Conservation (phyloP, 37 sponge, comb jelly and placozoan genomes). For the Aplysina aerophoba region DNA sequence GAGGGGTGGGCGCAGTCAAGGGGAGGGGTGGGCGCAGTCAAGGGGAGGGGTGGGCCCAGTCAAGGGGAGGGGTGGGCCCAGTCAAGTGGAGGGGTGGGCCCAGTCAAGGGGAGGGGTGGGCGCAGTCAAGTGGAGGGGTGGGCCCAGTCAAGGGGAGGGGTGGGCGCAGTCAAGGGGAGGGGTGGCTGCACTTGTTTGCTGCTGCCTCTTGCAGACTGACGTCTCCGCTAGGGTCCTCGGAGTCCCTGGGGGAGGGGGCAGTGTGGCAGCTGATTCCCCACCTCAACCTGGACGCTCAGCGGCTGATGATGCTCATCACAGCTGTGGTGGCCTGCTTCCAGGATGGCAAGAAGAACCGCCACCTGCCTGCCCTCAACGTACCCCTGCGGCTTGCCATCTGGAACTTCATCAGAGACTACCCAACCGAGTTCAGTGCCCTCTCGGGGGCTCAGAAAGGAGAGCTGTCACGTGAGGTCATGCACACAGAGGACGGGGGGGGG, state of each 20-base stretch:
- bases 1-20: not conserved
- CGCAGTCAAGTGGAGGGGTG: no score
- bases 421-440: slow-evolving; percentile 73
- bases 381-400: slow-evolving; percentile 71
- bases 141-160: no score
- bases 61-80: no score
- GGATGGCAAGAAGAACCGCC: slow-evolving; percentile 76
- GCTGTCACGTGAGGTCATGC: slow-evolving; percentile 50
- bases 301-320: slow-evolving; percentile 39
- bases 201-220: slow-evolving; percentile 5
- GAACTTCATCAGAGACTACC: slow-evolving; percentile 81
- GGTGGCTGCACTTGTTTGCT: no score
- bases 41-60: no score
- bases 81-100: no score
- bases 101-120: no score
- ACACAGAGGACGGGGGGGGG: not conserved
- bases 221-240: not conserved
- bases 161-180: no score
- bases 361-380: slow-evolving; percentile 50
- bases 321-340: slow-evolving; percentile 71
- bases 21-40: no score
- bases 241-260: not conserved
- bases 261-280: slow-evolving; percentile 65
- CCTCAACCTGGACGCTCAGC: slow-evolving; percentile 69
- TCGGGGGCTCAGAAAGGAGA: slow-evolving; percentile 56